Base-by-base conservation (phyloP, 1,140 invertebrate genomes). In the Medauroidea extradentata region DNA sequence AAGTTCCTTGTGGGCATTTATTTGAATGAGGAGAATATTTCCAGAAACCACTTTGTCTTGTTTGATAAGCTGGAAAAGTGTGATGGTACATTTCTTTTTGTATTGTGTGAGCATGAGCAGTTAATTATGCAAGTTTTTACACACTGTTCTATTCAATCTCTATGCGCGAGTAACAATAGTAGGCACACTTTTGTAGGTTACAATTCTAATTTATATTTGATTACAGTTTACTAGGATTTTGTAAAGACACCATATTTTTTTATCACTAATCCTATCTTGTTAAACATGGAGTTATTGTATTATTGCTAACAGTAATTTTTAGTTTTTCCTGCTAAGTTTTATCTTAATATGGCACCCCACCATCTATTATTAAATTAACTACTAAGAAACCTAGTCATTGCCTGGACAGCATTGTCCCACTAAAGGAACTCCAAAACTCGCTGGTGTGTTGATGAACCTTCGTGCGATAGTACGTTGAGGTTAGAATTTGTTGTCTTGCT, bases 401-500 rank as follows among this genome's bases (percentile, higher is more conserved):
- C 53, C 53, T 54, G 53, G 53, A 38, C 53, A n/a, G 19, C 19
- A 18, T 43, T 54, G 53, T 43, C 53, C 53, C 38, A 54, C 38
- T 54, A 38, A 54, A 39, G 53, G 53, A 54, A 54, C 53, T 54
- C 53, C 53, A 54, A 54, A 54, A 54, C 53, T 54, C 53, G 53
- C 53, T 54, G 53, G 53, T 43, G 53, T 54, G 41, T 54, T 54
- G 11, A 34, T 34, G 4, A 34, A 34, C 29, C 29, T 34, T 34
- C 29, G 11, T 34, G 29, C 29, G 29, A 34, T 34, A 34, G 29
- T 34, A 11, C 29, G 29, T 34, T 34, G 29, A 34, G 29, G 29
- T 34, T 34, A 34, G 11, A 34, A 34, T 34, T 34, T 11, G 11
- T 34, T 34, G 29, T 34, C 29, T 34, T 34, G 29, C 29, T 34